A percentile compares a stretch with the other conserved stretches of the same genome.
Evolutionary conservation across 2,113 vertebrate genomes (phyloP).

Genomic region (Ceyx cyanopectus): DNA sequence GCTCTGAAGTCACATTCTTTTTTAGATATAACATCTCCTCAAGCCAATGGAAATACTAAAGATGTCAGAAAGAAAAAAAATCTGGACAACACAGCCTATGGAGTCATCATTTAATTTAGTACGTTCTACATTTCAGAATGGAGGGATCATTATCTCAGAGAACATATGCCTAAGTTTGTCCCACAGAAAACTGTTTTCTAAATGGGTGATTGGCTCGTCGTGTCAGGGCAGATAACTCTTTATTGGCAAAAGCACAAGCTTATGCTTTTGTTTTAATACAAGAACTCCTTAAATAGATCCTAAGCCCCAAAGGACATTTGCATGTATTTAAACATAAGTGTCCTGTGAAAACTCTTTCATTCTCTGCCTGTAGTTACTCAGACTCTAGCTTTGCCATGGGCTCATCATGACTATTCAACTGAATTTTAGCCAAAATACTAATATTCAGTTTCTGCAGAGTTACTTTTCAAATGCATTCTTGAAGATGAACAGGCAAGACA

Average conservation of each 20-base stretch:
- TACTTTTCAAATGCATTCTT: slow-evolving; percentile 10
- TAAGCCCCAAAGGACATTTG: background rate
- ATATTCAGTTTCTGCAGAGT: background rate
- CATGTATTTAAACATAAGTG: background rate
- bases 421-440: slow-evolving; percentile 26
- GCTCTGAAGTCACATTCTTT: background rate
- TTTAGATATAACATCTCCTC: background rate
- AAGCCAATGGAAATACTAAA: background rate
- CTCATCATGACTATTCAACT: background rate
- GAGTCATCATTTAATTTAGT: background rate
- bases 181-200: background rate
- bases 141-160: background rate
- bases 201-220: background rate
- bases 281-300: background rate
- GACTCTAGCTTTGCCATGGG: background rate
- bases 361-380: background rate
- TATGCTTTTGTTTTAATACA: background rate
- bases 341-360: background rate
- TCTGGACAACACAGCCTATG: background rate
- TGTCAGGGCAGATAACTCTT: background rate
- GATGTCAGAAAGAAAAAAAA: background rate
- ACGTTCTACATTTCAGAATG: background rate
- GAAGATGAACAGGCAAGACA: slow-evolving; percentile 15
- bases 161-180: background rate
- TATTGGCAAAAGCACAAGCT: background rate